Evolutionary conservation across 2,888 invertebrate species (phyloP).

Genomic region (Zele albiditarsus): DNA sequence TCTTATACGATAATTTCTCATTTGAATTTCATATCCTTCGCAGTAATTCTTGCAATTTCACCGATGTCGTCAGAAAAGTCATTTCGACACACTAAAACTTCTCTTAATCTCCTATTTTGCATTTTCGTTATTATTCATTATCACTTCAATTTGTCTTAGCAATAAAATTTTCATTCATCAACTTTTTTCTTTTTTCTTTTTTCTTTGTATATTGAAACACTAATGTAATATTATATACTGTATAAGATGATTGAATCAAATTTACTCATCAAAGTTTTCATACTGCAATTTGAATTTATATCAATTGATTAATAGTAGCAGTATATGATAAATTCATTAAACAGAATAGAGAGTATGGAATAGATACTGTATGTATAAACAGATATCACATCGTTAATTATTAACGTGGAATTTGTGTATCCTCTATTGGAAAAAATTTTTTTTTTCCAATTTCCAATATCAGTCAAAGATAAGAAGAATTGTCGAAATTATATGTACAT

Average conservation of each 20-base stretch:
- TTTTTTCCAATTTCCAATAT: no score
- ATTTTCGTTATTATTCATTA: slow-evolving; percentile 14
- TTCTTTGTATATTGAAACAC: neutral
- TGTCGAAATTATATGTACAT: neutral
- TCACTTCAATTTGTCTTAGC: slow-evolving; percentile 12
- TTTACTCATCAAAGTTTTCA: no score
- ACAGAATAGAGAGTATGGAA: no score
- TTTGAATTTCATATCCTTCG: slow-evolving; percentile 12
- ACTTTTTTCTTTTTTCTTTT: neutral
- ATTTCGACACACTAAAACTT: slow-evolving; percentile 20
- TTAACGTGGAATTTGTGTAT: no score
- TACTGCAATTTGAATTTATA: no score
- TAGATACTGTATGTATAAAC: no score
- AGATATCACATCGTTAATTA: no score
- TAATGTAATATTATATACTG: neutral
- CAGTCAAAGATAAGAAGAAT: no score
- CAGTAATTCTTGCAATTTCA: neutral
- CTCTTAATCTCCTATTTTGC: neutral
- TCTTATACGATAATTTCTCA: slow-evolving; percentile 5
- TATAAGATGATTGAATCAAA: no score
- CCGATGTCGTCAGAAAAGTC: slow-evolving; percentile 16
- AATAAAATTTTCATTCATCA: slow-evolving; percentile 5
- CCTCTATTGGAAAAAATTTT: no score
- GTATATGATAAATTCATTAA: no score
- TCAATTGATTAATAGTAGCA: no score